These are phyloP conservation scores for Tachystola acroxantha DNA, from an alignment of 2,888 invertebrate genomes.

Conservation along the genomic window DNA sequence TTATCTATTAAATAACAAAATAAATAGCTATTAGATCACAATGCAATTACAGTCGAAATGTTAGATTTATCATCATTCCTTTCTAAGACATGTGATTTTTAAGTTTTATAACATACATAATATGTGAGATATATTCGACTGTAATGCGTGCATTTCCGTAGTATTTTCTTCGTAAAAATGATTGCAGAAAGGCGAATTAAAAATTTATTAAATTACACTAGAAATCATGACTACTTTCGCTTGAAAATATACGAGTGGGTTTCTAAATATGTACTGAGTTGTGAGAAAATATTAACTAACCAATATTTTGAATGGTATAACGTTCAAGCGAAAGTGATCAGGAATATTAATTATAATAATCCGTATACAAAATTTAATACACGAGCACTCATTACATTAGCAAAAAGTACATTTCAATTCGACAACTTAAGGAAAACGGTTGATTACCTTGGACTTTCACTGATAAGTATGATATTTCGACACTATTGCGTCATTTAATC, in stretches of 20 bases:
- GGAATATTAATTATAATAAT: slow-evolving; percentile 27
- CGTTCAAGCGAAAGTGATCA: slow-evolving; percentile 28
- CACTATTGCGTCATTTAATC: no score
- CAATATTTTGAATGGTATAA: no score
- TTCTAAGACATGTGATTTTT: neutral
- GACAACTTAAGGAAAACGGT: no score
- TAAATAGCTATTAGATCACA: slow-evolving; percentile 60
- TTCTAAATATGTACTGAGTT: no score
- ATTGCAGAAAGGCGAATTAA: slow-evolving; percentile 64
- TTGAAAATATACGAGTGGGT: no score
- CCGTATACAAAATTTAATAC: slow-evolving; percentile 7
- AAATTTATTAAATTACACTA: slow-evolving; percentile 47
- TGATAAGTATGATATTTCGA: no score
- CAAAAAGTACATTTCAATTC: no score
- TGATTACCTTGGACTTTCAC: no score
- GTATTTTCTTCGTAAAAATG: slow-evolving; percentile 64
- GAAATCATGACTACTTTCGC: slow-evolving; percentile 21
- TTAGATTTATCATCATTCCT: neutral
- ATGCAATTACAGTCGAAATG: slow-evolving; percentile 37
- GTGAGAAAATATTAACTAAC: no score
- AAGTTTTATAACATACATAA: neutral
- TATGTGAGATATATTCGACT: slow-evolving; percentile 30
- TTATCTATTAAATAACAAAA: slow-evolving; percentile 59
- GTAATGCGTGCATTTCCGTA: slow-evolving; percentile 48
- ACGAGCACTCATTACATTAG: slow-evolving; percentile 7